A percentile compares a stretch with the other conserved stretches of the same genome.
These are phyloP conservation scores for Lonchura striata DNA, from an alignment of 2,113 vertebrate genomes.

Conservation along the genomic window DNA sequence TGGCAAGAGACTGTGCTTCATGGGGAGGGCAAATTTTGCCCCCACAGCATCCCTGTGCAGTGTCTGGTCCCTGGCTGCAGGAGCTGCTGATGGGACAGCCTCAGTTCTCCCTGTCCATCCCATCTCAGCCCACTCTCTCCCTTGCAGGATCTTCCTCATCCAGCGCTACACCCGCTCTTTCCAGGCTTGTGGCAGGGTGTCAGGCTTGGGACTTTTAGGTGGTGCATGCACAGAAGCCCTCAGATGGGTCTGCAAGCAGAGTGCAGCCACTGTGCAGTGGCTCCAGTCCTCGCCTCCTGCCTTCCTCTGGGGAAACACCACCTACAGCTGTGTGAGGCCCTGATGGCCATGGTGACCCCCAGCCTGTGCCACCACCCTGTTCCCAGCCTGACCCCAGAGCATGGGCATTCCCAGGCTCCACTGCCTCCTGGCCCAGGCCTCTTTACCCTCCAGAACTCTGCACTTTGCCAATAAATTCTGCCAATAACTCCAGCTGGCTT, in stretches of 20 bases:
- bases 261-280: neutral
- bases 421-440: neutral
- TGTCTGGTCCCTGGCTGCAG: neutral
- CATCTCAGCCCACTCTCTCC: neutral
- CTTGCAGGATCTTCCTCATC: neutral
- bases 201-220: neutral
- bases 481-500: neutral
- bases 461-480: slow-evolving; percentile 7
- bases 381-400: accelerated
- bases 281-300: neutral
- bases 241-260: neutral
- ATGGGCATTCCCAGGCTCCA: accelerated
- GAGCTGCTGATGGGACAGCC: neutral
- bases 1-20: neutral
- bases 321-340: neutral
- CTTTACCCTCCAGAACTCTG: neutral
- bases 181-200: slow-evolving; percentile 14
- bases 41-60: neutral
- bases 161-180: neutral
- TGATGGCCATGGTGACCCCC: neutral
- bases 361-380: neutral
- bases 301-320: slow-evolving; percentile 38
- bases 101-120: neutral
- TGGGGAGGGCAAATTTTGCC: neutral
- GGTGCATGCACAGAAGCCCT: neutral